Evolutionary conservation across 2,113 vertebrate species (phyloP).

Genomic region (Amphiprion percula): DNA sequence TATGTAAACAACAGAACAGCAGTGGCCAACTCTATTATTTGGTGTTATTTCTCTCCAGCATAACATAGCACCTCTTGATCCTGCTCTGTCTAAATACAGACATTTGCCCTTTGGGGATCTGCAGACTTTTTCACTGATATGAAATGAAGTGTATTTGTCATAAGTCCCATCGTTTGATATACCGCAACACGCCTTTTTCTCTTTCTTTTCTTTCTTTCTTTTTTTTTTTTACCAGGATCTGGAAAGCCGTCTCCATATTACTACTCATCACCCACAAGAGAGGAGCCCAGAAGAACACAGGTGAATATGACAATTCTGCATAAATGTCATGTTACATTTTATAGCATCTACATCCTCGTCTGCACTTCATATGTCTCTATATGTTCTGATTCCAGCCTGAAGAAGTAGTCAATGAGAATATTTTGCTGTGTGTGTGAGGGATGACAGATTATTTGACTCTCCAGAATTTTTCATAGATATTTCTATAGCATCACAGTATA

Average conservation of each 20-base stretch:
- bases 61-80: conserved; percentile 52
- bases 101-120: conserved; percentile 45
- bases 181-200: conserved; percentile 3
- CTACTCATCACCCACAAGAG: conserved; percentile 95
- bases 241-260: conserved; percentile 95
- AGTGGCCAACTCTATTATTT: conserved; percentile 48
- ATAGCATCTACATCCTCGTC: neutral
- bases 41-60: conserved; percentile 49
- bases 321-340: conserved; percentile 7
- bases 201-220: conserved; percentile 6
- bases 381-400: conserved; percentile 1
- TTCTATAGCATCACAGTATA: too few species aligned
- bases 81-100: conserved; percentile 62
- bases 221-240: conserved; percentile 86
- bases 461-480: neutral
- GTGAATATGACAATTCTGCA: conserved; percentile 78
- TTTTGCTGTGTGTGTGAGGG: neutral
- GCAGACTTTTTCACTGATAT: conserved; percentile 39
- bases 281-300: conserved; percentile 93
- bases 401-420: neutral
- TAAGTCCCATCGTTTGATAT: conserved; percentile 16
- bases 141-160: conserved; percentile 42
- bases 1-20: conserved; percentile 64
- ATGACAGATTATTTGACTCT: conserved; percentile 1
- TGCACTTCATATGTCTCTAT: neutral